Percentiles rank a stretch among this genome's conserved stretches.
Conservation (phyloP, 2,113 vertebrate species). For the Thalassarche chlororhynchos region DNA sequence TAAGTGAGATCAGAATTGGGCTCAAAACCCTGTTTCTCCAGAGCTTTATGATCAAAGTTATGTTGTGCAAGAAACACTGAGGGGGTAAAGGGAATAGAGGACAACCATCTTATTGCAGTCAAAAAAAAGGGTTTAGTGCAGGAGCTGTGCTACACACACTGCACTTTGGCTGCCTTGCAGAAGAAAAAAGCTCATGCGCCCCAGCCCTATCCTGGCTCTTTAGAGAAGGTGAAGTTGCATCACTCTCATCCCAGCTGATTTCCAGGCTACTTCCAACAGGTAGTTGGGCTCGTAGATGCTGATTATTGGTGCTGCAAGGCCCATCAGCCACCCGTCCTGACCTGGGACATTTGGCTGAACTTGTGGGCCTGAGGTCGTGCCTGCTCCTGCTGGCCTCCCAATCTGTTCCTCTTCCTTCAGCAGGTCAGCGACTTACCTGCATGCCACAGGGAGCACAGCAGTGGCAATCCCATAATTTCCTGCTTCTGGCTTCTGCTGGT, state of each 20-base stretch:
- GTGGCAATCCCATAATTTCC: background rate
- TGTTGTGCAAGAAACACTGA: background rate
- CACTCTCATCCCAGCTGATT: background rate
- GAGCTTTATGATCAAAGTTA: background rate
- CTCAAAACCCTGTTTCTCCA: background rate
- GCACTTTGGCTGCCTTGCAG: background rate
- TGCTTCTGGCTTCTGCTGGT: background rate
- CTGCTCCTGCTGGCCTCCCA: rapidly evolving
- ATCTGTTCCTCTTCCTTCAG: background rate
- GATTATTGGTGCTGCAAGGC: background rate
- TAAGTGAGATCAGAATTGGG: background rate
- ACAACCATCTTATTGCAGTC: background rate
- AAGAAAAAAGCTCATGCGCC: background rate
- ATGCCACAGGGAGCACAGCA: background rate
- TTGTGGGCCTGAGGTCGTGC: background rate
- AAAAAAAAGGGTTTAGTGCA: background rate
- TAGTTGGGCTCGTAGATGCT: background rate
- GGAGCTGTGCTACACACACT: background rate
- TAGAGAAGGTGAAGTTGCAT: background rate
- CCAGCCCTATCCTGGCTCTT: background rate
- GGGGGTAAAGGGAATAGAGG: background rate
- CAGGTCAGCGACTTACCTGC: background rate
- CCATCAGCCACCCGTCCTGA: background rate
- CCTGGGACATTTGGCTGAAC: background rate
- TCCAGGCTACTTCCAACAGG: background rate